Evolutionary conservation across 2,888 invertebrate genomes (phyloP).

Genomic region (Venustoraphidia nigricollis): DNA sequence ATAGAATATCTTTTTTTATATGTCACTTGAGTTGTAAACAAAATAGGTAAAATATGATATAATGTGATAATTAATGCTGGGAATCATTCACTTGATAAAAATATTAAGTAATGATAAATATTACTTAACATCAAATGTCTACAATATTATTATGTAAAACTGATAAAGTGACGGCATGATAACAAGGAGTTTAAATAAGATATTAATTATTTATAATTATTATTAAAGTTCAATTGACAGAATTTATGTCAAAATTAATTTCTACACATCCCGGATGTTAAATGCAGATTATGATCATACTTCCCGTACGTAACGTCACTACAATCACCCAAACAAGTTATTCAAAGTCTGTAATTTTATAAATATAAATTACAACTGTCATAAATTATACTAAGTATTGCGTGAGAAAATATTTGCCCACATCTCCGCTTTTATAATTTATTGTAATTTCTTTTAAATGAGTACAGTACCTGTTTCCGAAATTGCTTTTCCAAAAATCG

Average conservation of each 20-base stretch:
- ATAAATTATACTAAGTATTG: not conserved
- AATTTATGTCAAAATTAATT: slow-evolving; percentile 12
- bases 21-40: too few species aligned
- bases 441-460: not conserved
- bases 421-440: not conserved
- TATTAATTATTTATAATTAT: not conserved
- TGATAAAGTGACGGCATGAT: too few species aligned
- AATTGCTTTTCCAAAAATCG: slow-evolving; percentile 93
- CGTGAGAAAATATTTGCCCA: not conserved
- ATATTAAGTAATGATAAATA: too few species aligned
- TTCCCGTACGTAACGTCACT: slow-evolving; percentile 10
- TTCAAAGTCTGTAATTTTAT: slow-evolving; percentile 4
- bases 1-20: too few species aligned
- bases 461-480: slow-evolving; percentile 75
- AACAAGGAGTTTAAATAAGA: too few species aligned
- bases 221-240: not conserved
- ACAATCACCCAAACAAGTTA: not conserved
- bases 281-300: slow-evolving; percentile 10
- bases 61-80: too few species aligned
- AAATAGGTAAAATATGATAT: too few species aligned
- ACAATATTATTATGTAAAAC: too few species aligned
- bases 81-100: too few species aligned
- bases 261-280: slow-evolving; percentile 16
- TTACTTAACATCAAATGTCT: too few species aligned
- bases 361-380: not conserved